Evolutionary conservation across 2,797 vertebrate genomes (phyloP), one percentile per base, ranked within the genome.

Genomic region (Catamblyrhynchus diadema): DNA sequence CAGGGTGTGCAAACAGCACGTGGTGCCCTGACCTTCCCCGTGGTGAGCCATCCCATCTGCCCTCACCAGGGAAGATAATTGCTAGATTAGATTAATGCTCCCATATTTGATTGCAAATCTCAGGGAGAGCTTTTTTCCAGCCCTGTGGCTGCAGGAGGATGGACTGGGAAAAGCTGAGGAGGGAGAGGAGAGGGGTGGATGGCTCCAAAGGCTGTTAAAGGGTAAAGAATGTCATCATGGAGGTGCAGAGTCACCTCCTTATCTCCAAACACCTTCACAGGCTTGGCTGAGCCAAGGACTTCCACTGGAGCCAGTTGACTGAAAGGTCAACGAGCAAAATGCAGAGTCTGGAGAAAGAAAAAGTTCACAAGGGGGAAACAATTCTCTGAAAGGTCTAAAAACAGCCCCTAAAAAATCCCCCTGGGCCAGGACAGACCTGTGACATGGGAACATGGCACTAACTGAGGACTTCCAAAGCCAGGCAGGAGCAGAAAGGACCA

Each of bases 281-380:
- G 37, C 64, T 86, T 60, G 67, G 7, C 75, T 64, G 61, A 85
- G 65, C 64, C 78, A 42, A 80, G 75, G 12, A 81, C 64, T 61
- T 18, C 5, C 39, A 39, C 83, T 56, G 42, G 66, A 94, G 91
- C 95, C 74, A 42, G 30, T 23, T 14, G 77, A 57, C 91, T 94
- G 75, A 82, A 94, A 93, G 92, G 62, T 92, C 96, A 97, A 89
- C 81, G 86, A 93, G 90, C 81, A 97, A 96, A 96, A 94, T 77
- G 88, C 93, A 79, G 80, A 93, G 37, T 69, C 15, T 28, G 72
- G 93, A 90, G 96, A 95, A 91, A 96, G 84, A 95, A 33, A 61
- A 85, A 54, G 32, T 70, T 94, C 44, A 25, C 54, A 42, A 66
- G 19, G 70, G 91, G 90, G 47, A 90, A 93, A 91, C 47, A 60